Conservation (phyloP, 2,113 vertebrate genomes). For the Sylvicapra grimmia region DNA sequence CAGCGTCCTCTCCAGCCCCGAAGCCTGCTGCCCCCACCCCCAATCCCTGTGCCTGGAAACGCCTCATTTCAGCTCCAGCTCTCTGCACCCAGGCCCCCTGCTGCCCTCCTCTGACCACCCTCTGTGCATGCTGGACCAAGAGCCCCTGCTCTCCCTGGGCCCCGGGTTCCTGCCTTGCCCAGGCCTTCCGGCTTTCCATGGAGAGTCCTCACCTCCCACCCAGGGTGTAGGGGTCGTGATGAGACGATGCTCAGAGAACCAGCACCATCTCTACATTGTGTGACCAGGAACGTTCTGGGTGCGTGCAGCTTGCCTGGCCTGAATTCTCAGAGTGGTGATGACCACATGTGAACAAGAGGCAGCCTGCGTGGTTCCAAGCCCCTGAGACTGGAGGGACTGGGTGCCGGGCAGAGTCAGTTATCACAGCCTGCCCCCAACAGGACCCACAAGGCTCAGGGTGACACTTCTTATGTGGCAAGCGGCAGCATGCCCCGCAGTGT, state of each 20-base stretch:
- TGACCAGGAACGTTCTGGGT: neutral
- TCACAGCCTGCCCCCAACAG: too few species aligned
- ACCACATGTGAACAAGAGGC: neutral
- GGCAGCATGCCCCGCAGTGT: neutral
- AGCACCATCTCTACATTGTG: neutral
- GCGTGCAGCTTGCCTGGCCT: neutral
- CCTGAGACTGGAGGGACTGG: neutral
- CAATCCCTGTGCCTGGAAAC: neutral
- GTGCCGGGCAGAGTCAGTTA: neutral
- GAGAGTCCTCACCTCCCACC: neutral
- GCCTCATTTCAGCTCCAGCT: too few species aligned
- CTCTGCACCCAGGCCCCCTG: neutral
- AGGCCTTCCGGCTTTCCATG: neutral
- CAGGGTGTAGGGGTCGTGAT: rapidly evolving
- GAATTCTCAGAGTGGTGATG: neutral
- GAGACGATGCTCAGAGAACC: too few species aligned
- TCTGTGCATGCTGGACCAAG: rapidly evolving
- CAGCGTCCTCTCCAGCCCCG: rapidly evolving
- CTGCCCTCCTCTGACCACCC: neutral
- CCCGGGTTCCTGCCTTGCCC: neutral
- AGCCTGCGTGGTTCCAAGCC: neutral
- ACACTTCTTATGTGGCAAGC: neutral
- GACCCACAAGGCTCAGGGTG: neutral
- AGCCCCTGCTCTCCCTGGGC: neutral
- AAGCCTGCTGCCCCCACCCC: neutral